phyloP scores from a whole-genome alignment of 2,888 invertebrate genomes.

The Tenthredo mesomela region DNA sequence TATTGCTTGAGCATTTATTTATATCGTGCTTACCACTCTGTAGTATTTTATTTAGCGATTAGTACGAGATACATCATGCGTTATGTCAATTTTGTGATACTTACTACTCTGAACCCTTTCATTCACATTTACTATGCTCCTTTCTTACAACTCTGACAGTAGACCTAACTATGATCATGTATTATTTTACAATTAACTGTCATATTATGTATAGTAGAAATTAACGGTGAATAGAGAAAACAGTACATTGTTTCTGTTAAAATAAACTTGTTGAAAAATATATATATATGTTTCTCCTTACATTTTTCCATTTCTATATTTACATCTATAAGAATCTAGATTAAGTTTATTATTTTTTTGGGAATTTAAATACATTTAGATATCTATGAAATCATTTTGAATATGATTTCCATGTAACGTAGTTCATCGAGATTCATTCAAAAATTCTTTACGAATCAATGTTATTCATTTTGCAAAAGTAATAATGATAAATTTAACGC shows the following conservation, averaged over 20 bases:
- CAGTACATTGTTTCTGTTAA: conserved; percentile 77
- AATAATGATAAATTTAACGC: neutral
- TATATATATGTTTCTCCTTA: neutral
- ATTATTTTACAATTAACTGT: conserved; percentile 74
- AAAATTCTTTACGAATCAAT: too few relatives aligned
- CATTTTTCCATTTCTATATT: neutral
- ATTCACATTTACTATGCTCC: conserved; percentile 26
- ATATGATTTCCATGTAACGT: neutral
- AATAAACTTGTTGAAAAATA: conserved; percentile 75
- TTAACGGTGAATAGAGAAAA: conserved; percentile 75
- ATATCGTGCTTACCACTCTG: conserved; percentile 73
- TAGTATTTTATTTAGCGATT: conserved; percentile 74
- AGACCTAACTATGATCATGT: conserved; percentile 63
- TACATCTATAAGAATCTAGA: too few relatives aligned
- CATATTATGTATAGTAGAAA: conserved; percentile 76
- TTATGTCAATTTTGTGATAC: conserved; percentile 74
- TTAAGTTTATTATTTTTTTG: neutral
- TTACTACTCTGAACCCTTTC: conserved; percentile 62
- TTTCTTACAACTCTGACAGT: conserved; percentile 37
- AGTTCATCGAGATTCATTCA: neutral
- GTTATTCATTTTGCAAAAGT: neutral
- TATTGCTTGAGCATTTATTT: conserved; percentile 76
- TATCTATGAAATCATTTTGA: neutral
- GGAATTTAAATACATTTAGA: neutral
- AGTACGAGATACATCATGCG: conserved; percentile 53